These are phyloP conservation scores for Sphaerodactylus townsendi DNA, from an alignment of 2,113 vertebrate genomes.

Conservation along the genomic window DNA sequence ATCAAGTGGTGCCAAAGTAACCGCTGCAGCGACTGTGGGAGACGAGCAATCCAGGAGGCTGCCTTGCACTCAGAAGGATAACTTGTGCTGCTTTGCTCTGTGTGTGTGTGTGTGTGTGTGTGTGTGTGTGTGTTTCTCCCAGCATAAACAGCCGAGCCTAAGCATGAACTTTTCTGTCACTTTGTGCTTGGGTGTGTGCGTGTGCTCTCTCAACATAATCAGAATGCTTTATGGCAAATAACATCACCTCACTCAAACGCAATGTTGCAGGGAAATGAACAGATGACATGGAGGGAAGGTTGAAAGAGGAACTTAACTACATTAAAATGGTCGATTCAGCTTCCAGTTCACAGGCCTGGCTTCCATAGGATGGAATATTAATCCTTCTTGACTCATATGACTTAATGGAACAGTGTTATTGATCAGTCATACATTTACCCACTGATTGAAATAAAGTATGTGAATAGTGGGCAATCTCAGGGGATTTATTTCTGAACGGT, in stretches of 20 bases:
- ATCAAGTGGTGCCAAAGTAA: too few species aligned
- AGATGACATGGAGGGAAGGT: constrained; percentile 31
- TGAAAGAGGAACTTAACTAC: constrained; percentile 33
- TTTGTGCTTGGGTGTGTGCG: too few species aligned
- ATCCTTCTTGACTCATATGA: background rate
- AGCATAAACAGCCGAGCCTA: too few species aligned
- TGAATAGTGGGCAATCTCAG: background rate
- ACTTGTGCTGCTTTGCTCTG: too few species aligned
- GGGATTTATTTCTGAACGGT: background rate
- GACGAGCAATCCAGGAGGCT: too few species aligned
- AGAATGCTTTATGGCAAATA: too few species aligned
- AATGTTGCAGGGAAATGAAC: constrained; percentile 23
- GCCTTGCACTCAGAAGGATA: too few species aligned
- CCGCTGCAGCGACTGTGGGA: too few species aligned
- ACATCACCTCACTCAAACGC: constrained; percentile 11
- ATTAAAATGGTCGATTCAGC: constrained; percentile 1
- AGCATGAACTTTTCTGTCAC: too few species aligned
- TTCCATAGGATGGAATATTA: background rate
- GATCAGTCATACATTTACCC: background rate
- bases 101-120: too few species aligned
- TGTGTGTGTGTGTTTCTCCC: too few species aligned
- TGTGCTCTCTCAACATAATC: too few species aligned
- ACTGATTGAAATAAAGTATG: fast-evolving
- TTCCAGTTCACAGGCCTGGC: constrained; percentile 2
- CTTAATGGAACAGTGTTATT: background rate